Evolutionary conservation across 2,113 vertebrate species (phyloP), one percentile per base, ranked within the genome.

Genomic region (Laticauda laticaudata): DNA sequence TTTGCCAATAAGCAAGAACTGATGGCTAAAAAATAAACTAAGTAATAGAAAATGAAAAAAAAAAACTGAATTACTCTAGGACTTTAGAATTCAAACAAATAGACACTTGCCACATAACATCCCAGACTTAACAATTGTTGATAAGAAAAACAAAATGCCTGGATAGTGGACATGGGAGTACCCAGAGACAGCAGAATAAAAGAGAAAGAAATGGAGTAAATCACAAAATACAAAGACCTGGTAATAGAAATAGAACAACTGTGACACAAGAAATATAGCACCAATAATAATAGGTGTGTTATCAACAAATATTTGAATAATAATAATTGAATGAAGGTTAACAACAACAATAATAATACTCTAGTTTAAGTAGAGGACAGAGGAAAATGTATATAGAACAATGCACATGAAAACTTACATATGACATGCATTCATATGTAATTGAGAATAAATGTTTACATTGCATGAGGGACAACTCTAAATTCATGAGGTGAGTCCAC

Each of bases 371-470:
- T 93, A 81, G 26, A n/a, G 53, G 94, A 8, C 29, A 26, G 48
- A 89, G 39, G 86, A 61, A 59, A 69, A 20, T 88, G 91, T 90
- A 14, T 3, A 3, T 2, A 7, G n/a, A 43, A 2, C 29, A 69
- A 51, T 48, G 11, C 90, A 0, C 89, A 59, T 21, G 6, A 29
- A 53, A 86, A 15, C 15, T 59, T 29, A 57, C 57, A 14, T 4
- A 21, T 11, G 34, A 18, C 18, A 48, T 9, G 18, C 12, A 53
- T 64, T 87, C 14, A 20, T 64, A 21, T 54, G 29, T 85, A 0
- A 7, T 2, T 29, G 5, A 26, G 43, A 2, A 59, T 0, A 2
- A 0, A 0, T 64, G 91, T 86, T 11, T 8, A 69, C 48, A 5
- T 34, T 94, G 54, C 91, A 14, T 23, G 85, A 86, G 34, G 61